Conservation (phyloP, 2,797 vertebrate genomes). For the Octomys mimax region DNA sequence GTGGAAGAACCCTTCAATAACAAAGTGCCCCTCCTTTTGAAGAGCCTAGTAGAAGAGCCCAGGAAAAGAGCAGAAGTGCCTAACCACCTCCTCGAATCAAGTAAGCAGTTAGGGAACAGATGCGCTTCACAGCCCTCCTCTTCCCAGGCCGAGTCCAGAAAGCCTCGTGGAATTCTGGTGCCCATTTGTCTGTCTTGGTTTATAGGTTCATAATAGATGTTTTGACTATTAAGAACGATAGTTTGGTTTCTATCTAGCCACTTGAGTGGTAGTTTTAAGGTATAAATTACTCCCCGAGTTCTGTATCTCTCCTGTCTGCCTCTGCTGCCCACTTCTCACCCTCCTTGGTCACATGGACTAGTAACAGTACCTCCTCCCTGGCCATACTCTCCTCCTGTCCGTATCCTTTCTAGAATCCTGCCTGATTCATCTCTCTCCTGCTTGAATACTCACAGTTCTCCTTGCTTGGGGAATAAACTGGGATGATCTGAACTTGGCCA, state of each 20-base stretch:
- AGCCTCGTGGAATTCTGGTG: neutral
- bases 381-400: neutral
- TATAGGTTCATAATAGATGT: neutral
- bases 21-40: slow-evolving; percentile 88
- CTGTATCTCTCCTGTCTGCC: neutral
- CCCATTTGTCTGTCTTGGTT: slow-evolving; percentile 31
- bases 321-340: neutral
- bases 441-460: neutral
- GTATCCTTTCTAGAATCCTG: neutral
- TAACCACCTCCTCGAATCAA: slow-evolving; percentile 93
- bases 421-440: neutral
- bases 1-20: slow-evolving; percentile 79
- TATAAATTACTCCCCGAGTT: neutral
- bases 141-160: slow-evolving; percentile 1
- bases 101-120: slow-evolving; percentile 86
- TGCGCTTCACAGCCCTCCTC: neutral
- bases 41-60: slow-evolving; percentile 91
- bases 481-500: neutral
- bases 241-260: slow-evolving; percentile 16
- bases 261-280: neutral
- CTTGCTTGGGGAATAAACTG: neutral
- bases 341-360: neutral
- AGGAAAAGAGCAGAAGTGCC: slow-evolving; percentile 86
- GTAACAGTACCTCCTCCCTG: neutral
- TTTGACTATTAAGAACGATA: slow-evolving; percentile 43